Evolutionary conservation across 2,888 invertebrate species (phyloP), one percentile per base, ranked within the genome.

Genomic region (Amblyteles armatorius): DNA sequence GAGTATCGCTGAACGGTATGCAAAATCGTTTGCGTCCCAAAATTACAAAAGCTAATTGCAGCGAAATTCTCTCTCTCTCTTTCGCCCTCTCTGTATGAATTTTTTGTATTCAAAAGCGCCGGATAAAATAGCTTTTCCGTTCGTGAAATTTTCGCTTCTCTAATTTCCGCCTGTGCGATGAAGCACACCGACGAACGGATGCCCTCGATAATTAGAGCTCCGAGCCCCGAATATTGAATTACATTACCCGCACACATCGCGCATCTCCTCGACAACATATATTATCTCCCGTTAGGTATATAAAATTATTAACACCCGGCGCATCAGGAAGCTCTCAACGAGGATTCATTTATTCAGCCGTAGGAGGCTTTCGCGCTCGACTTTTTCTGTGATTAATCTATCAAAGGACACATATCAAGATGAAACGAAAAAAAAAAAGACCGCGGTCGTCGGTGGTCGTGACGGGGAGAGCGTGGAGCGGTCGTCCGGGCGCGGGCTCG

Each of bases 131-230:
- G 36, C 80, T n/a, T n/a, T 63, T 16, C 33, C 16, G 29, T 29
- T 33, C 13, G 33, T n/a, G 29, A 81, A 77, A 77, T 77, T 80
- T 29, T 67, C 22, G n/a, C 50, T 36, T 48, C 40, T 48, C 22
- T 22, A 71, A 79, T 79, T 77, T 74, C 19, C 63, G 33, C 13
- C 44, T 26, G 33, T 69, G 36, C 67, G 22, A 67, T 29, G 50
- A 76, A 40, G 44, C 52, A 29, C 50, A 22, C 40, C 16, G n/a
- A 50, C 29, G 6, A 74, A 60, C 50, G n/a, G 63, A 19, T 68
- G 68, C 40, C 26, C 29, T 71, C 76, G 65, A 79, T 79, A 65
- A 83, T 76, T 76, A 71, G 22, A 36, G 52, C 65, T n/a, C 6
- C 50, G 48, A 63, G 29, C 13, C 7, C 40, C 29, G 52, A 50